Evolutionary conservation across 2,888 invertebrate species (phyloP).

Genomic region (Vandiemenella viatica): DNA sequence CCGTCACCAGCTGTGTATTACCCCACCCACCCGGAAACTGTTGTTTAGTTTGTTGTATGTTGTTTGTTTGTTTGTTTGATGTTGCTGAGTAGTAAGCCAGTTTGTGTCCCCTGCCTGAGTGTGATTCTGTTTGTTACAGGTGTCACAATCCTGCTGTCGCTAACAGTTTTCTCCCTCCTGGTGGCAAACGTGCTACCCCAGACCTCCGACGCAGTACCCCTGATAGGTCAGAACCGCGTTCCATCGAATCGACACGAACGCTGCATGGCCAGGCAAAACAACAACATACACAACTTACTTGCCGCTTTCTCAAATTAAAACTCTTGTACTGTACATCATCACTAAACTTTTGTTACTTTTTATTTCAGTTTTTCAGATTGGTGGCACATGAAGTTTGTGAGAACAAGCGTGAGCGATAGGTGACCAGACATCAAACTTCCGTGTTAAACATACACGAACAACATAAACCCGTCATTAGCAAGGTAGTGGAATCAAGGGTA

Average conservation of each 20-base stretch:
- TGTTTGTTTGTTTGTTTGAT: constrained; percentile 6
- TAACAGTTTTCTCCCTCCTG: constrained; percentile 98
- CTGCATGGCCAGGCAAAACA: background rate
- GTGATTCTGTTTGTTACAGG: constrained; percentile 43
- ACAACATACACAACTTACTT: no score
- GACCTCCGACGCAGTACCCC: constrained; percentile 97
- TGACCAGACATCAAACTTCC: no score
- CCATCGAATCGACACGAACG: background rate
- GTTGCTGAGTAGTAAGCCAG: background rate
- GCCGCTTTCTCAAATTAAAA: no score
- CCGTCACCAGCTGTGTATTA: constrained; percentile 1
- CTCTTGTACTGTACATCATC: no score
- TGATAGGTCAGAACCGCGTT: constrained; percentile 58
- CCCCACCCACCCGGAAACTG: background rate
- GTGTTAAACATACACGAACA: no score
- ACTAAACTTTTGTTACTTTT: no score
- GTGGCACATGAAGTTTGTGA: no score
- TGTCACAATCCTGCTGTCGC: constrained; percentile 96
- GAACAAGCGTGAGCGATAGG: no score
- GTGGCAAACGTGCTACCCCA: constrained; percentile 98
- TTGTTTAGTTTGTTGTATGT: constrained; percentile 1
- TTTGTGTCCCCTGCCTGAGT: constrained; percentile 7
- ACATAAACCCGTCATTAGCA: no score
- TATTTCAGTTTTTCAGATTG: no score
- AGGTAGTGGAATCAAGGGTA: no score